Evolutionary conservation across 2,888 invertebrate genomes (phyloP).

Genomic region (Neoscelio sp.): DNA sequence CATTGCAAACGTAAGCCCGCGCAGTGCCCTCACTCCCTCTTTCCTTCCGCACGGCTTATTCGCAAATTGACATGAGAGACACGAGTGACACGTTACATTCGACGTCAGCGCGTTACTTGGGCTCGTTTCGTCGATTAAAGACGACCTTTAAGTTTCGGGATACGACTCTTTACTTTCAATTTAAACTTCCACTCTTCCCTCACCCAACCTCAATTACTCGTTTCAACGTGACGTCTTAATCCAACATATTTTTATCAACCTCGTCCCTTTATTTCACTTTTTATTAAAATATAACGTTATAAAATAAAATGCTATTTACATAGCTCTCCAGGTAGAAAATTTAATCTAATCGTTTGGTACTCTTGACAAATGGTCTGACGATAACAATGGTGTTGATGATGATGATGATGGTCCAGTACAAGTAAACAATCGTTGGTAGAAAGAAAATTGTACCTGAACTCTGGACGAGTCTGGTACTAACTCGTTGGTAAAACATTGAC

Average conservation of each 20-base stretch:
- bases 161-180: slow-evolving; percentile 64
- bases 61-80: slow-evolving; percentile 79
- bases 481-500: no score
- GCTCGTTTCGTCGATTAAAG: slow-evolving; percentile 68
- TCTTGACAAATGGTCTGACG: no score
- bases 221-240: slow-evolving; percentile 58
- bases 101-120: slow-evolving; percentile 69
- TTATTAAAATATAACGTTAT: no score
- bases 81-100: slow-evolving; percentile 68
- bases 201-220: slow-evolving; percentile 45
- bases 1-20: slow-evolving; percentile 71
- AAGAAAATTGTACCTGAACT: no score
- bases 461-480: no score
- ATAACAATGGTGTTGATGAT: no score
- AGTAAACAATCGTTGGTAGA: no score
- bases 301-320: no score
- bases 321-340: no score
- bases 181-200: slow-evolving; percentile 47
- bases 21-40: slow-evolving; percentile 66
- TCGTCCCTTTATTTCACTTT: no score
- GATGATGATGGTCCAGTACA: no score
- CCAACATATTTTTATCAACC: slow-evolving; percentile 24
- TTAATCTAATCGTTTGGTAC: no score
- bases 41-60: slow-evolving; percentile 75
- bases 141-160: slow-evolving; percentile 67